Evolutionary conservation across 1,140 invertebrate genomes (phyloP).

Genomic region (Neodiprion virginianus): DNA sequence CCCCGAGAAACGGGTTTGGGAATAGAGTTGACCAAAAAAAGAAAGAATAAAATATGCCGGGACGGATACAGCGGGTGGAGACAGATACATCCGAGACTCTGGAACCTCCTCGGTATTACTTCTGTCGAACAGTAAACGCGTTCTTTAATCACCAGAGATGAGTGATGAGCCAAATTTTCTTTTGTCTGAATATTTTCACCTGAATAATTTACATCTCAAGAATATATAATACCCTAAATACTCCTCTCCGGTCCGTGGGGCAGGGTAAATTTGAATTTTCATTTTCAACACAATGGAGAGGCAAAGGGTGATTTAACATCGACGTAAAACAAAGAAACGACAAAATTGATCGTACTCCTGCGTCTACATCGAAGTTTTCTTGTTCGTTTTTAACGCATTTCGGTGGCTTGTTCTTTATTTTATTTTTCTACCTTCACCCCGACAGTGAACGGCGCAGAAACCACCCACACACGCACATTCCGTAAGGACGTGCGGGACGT

Average conservation of each 20-base stretch:
- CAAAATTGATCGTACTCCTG: background rate
- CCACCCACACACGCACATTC: conserved; percentile 40
- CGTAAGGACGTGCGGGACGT: conserved; percentile 52
- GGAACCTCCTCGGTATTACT: too few relatives aligned
- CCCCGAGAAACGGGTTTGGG: too few relatives aligned
- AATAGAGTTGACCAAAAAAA: too few relatives aligned
- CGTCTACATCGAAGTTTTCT: background rate
- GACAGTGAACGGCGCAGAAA: background rate
- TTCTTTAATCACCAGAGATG: too few relatives aligned
- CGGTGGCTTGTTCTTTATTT: too few relatives aligned
- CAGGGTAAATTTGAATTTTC: background rate
- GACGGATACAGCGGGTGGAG: too few relatives aligned
- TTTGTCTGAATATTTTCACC: too few relatives aligned
- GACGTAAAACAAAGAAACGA: background rate
- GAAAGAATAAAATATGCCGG: too few relatives aligned
- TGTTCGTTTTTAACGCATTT: background rate
- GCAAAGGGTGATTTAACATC: background rate
- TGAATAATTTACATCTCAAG: background rate
- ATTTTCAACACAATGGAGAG: background rate
- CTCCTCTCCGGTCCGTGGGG: background rate
- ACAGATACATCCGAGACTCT: too few relatives aligned
- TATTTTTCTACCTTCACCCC: background rate
- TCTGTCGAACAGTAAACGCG: too few relatives aligned
- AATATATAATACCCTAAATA: background rate
- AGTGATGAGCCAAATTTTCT: too few relatives aligned